Conservation (phyloP, 2,113 vertebrate species). For the Microcebus tavaratra region DNA sequence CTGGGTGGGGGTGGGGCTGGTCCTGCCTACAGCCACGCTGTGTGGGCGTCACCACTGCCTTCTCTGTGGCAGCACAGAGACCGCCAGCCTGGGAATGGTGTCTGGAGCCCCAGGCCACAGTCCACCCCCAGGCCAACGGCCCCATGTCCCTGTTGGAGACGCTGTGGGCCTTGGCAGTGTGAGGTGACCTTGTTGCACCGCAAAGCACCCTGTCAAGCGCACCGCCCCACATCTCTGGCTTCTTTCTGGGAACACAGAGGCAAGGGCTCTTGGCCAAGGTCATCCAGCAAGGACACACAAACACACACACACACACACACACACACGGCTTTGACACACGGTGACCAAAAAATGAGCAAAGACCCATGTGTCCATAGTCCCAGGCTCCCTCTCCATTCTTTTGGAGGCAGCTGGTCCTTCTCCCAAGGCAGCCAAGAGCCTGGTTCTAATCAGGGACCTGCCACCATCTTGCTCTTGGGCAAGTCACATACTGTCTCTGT, state of each 20-base stretch:
- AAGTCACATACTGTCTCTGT: background rate
- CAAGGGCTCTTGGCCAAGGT: slow-evolving; percentile 40
- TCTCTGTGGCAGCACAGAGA: background rate
- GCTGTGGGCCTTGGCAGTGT: background rate
- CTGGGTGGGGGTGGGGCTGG: slow-evolving; percentile 16
- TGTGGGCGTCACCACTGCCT: background rate
- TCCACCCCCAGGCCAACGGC: background rate
- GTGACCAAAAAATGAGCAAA: background rate
- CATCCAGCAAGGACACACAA: background rate
- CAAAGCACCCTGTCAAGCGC: background rate
- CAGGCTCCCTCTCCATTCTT: background rate
- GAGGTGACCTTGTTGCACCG: slow-evolving; percentile 7
- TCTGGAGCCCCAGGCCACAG: background rate
- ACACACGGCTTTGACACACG: background rate
- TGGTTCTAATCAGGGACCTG: background rate
- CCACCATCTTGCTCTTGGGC: background rate
- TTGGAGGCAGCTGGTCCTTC: background rate
- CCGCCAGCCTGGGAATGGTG: background rate
- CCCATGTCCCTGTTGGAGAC: background rate
- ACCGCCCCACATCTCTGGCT: background rate
- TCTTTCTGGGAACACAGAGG: slow-evolving; percentile 42
- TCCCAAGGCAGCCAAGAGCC: background rate
- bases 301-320: background rate
- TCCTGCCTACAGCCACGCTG: slow-evolving; percentile 10
- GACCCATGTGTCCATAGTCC: background rate